Base-by-base conservation (phyloP, 2,113 vertebrate species). In the Pedetes capensis region DNA sequence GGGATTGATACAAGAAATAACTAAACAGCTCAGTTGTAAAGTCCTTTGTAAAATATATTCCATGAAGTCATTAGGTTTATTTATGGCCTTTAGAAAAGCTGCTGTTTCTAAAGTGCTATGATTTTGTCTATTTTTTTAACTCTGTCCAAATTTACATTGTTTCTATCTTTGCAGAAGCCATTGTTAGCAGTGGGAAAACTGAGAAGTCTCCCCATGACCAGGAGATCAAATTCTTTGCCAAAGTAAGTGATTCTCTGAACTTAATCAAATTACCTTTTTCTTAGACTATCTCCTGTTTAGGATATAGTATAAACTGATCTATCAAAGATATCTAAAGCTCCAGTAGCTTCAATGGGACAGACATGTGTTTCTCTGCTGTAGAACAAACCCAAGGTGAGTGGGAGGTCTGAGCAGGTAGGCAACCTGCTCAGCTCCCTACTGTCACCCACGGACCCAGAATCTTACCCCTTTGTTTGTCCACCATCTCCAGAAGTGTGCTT, bases 221-320 rank as follows among this genome's bases (percentile, higher is more conserved):
- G 84, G 99, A 99, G 98, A 99, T 99, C 97, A 99, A 99, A 97
- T 99, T 99, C 98, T 99, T 99, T 98, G 99, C 99, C 95, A 99
- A 99, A 99, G 99, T 99, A 97, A 98, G 98, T 95, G 47, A 83
- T 75, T 72, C 29, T 51, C 71, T 96, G 16, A 11, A 17, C 10
- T 88, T 63, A 72, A 71, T 9, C 25, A 34, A 61, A 37, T 89
- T 57, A n/a, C 20, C 66, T 74, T 72, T 71, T 80, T n/a, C n/a
- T 34, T 86, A 55, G n/a, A 25, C 55, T 82, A 76, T 34, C 0
- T 81, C 53, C 16, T 9, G 34, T 25, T 55, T 44, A 84, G 44
- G 16, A 14, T 76, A 4, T 23, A 66, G 27, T 22, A 76, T 95
- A 78, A 59, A 29, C 17, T 23, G 29, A 34, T 78, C 57, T 51